Conservation (phyloP, 2,888 invertebrate genomes). For the Gymnocheta viridis region DNA sequence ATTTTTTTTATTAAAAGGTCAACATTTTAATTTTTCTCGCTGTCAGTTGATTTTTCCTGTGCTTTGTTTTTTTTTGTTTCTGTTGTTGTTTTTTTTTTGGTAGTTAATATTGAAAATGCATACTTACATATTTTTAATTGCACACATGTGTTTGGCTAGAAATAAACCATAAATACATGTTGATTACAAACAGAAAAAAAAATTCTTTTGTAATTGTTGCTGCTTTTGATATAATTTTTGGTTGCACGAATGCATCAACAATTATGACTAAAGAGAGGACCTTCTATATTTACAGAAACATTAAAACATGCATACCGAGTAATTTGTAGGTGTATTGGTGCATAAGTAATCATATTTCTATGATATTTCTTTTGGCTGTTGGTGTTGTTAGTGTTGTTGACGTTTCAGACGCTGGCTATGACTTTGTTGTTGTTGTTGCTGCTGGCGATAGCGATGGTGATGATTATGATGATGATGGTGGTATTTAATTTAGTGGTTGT, state of each 20-base stretch:
- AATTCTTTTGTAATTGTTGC: conserved; percentile 26
- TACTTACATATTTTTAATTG: conserved; percentile 16
- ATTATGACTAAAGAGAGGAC: conserved; percentile 54
- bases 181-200: conserved; percentile 13
- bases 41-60: conserved; percentile 31
- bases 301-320: background rate
- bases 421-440: conserved; percentile 5
- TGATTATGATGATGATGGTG: conserved; percentile 47
- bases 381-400: conserved; percentile 32
- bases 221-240: conserved; percentile 33
- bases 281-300: conserved; percentile 1
- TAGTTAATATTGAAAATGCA: conserved; percentile 20
- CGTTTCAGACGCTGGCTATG: conserved; percentile 9
- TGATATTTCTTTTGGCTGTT: conserved; percentile 16
- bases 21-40: conserved; percentile 57
- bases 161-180: conserved; percentile 47
- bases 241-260: conserved; percentile 58
- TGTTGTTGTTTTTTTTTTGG: background rate
- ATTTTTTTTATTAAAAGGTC: conserved; percentile 65
- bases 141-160: conserved; percentile 29
- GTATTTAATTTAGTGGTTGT: conserved; percentile 58
- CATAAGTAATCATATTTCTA: conserved; percentile 40
- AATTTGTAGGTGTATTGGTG: conserved; percentile 29
- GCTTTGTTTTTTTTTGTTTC: background rate
- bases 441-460: background rate